phyloP scores from a whole-genome alignment of 2,888 invertebrate species.

The Aporophyla lueneburgensis region DNA sequence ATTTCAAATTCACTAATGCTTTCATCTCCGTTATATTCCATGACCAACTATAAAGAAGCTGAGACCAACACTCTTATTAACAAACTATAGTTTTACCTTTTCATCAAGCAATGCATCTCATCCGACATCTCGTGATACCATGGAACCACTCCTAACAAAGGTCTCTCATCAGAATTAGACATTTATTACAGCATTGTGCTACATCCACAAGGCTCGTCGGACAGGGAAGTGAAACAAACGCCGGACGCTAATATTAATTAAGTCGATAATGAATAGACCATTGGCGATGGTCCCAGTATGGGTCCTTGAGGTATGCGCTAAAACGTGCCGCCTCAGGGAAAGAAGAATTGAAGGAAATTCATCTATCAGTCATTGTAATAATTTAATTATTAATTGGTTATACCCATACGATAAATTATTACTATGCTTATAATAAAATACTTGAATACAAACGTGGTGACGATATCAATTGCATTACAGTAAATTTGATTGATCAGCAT shows the following conservation, averaged over 20 bases:
- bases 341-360: conserved; percentile 38
- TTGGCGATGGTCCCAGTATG: conserved; percentile 63
- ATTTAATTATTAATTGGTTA: conserved; percentile 11
- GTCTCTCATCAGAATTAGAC: conserved; percentile 85
- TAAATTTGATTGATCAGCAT: neutral
- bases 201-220: conserved; percentile 79
- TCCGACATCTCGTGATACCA: conserved; percentile 54
- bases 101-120: neutral
- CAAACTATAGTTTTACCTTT: neutral
- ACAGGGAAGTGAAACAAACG: conserved; percentile 89
- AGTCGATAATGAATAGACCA: conserved; percentile 80
- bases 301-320: conserved; percentile 54
- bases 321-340: conserved; percentile 28
- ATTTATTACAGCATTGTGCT: conserved; percentile 88
- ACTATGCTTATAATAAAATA: neutral
- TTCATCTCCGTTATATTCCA: too few species aligned
- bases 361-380: too few species aligned
- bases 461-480: conserved; percentile 21
- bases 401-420: neutral
- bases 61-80: neutral
- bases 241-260: conserved; percentile 88
- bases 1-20: too few species aligned
- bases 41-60: too few species aligned
- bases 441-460: neutral
- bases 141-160: conserved; percentile 73